Evolutionary conservation across 2,797 vertebrate species (phyloP).

Genomic region (Lepilemur ruficaudatus): DNA sequence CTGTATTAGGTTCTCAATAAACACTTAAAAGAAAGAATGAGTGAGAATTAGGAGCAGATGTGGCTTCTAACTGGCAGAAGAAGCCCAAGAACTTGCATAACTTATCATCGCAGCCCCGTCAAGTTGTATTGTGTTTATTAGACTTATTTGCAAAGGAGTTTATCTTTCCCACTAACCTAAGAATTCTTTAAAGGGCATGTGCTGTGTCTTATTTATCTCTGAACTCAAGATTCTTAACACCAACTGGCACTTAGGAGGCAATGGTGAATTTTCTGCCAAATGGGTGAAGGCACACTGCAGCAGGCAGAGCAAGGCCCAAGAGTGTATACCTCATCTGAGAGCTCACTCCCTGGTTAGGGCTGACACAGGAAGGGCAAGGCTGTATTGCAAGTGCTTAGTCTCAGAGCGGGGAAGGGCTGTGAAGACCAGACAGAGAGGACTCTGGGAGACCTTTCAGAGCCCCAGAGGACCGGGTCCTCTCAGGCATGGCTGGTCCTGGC

Average conservation of each 20-base stretch:
- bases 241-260: not conserved
- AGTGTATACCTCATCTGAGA: not conserved
- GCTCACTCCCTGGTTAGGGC: not conserved
- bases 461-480: not conserved
- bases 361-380: not conserved
- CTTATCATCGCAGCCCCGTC: not conserved
- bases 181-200: not conserved
- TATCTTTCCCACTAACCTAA: not conserved
- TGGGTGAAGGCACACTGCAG: not conserved
- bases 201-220: not conserved
- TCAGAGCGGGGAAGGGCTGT: not conserved
- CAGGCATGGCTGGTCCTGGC: not conserved
- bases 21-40: not conserved
- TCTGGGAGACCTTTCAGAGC: not conserved
- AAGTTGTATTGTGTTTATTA: not conserved
- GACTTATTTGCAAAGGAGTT: not conserved
- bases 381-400: not conserved
- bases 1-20: not conserved
- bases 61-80: not conserved
- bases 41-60: not conserved
- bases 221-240: not conserved
- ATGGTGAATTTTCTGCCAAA: not conserved
- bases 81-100: not conserved
- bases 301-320: not conserved
- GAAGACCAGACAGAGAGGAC: not conserved